Base-by-base conservation (phyloP, 1,140 invertebrate genomes). In the Ceratosolen fusciceps region DNA sequence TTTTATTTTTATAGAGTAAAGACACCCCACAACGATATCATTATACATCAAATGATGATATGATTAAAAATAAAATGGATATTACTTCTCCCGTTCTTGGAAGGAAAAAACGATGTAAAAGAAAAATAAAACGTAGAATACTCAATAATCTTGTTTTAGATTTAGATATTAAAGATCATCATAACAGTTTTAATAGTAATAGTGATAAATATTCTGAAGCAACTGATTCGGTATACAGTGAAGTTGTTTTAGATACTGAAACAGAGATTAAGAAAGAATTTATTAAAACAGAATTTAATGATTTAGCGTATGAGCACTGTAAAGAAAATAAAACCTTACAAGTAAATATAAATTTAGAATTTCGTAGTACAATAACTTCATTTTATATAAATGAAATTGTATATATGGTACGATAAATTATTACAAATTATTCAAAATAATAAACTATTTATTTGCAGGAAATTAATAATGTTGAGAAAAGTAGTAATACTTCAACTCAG, bases 61-160 rank as follows among this genome's bases (percentile, higher is more conserved):
- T 19, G 19, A 21, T 16, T 37, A 62, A 39, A 9, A 52, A 49
- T 8, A 72, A 65, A 65, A 65, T 49, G 19, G 26, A 80, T 62
- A 72, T 39, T 58, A 73, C 37, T 37, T 87, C 87, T 71, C 87
- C 86, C 39, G 54, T 87, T 52, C 73, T 86, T 29, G 80, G 70
- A 47, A 56, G 80, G 0, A 83, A 37, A 12, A 85, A 80, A 72
- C 84, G 77, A 77, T 74, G 43, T 21, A 77, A 79, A 72, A 56
- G 71, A 67, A 58, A 77, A 24, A 79, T 82, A 0, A 87, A 86
- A 75, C 82, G 85, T 26, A 79, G 82, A 70, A 86, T 88, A 78
- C 83, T 87, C n/a, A 83, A 82, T 78, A 62, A 81, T 71, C 7
- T 70, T 37, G 74, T 19, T 24, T 26, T 34, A 68, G 74, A 82